These are phyloP conservation scores for Rhinoraja longicauda DNA, from an alignment of 2,797 vertebrate genomes.

Conservation along the genomic window DNA sequence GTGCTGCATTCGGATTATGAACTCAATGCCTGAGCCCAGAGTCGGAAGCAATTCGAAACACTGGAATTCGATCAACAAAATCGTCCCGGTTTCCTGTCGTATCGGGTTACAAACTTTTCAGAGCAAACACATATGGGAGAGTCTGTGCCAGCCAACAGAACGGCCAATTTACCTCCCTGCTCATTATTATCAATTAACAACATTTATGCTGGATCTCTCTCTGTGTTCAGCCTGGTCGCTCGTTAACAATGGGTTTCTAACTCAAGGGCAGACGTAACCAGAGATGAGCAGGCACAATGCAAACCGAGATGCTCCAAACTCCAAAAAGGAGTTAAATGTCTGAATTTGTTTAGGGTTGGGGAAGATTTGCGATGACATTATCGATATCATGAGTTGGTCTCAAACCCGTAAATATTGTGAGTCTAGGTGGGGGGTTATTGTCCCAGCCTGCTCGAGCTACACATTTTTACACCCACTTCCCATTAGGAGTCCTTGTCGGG, in stretches of 20 bases:
- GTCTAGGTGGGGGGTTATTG: too few species aligned
- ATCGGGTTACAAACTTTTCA: constrained; percentile 15
- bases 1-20: constrained; percentile 12
- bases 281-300: not conserved
- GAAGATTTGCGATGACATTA: not conserved
- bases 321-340: not conserved
- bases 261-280: not conserved
- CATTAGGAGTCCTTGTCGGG: too few species aligned
- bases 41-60: constrained; percentile 14
- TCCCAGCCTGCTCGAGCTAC: not conserved
- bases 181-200: constrained; percentile 36
- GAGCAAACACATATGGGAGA: constrained; percentile 20
- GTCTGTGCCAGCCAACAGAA: not conserved
- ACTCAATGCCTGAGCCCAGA: not conserved
- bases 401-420: not conserved
- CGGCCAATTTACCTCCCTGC: not conserved
- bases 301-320: not conserved
- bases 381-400: not conserved
- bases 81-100: not conserved
- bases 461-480: not conserved
- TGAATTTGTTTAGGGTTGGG: not conserved
- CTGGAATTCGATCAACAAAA: constrained; percentile 2
- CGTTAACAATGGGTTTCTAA: not conserved
- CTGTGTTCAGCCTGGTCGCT: constrained; percentile 14
- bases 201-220: constrained; percentile 21